Percentiles rank a stretch among this genome's conserved stretches.
These are phyloP conservation scores for Sparus aurata DNA, from an alignment of 2,797 vertebrate genomes.

Conservation along the genomic window DNA sequence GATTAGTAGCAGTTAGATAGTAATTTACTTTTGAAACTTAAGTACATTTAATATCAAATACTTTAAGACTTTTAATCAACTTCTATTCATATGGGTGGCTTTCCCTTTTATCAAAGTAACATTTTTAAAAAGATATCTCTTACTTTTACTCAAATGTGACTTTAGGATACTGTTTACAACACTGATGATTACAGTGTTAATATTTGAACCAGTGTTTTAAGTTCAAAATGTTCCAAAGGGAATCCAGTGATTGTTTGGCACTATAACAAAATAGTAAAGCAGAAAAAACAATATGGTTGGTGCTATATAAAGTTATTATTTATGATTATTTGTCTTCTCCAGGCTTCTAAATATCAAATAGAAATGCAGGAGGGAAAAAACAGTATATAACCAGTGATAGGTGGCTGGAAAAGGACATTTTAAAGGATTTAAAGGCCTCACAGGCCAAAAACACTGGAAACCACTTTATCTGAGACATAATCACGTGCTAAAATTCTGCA, in stretches of 20 bases:
- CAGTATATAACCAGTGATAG: not conserved
- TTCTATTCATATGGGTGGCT: too few species aligned
- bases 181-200: too few species aligned
- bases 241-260: not conserved
- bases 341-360: not conserved
- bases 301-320: not conserved
- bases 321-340: not conserved
- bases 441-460: constrained; percentile 15
- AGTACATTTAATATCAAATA: too few species aligned
- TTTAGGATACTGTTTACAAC: too few species aligned
- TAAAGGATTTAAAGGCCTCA: constrained; percentile 6
- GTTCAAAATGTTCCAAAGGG: not conserved
- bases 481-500: constrained; percentile 14
- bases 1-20: too few species aligned
- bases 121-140: too few species aligned
- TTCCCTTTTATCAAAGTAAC: too few species aligned
- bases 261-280: not conserved
- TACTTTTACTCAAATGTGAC: too few species aligned
- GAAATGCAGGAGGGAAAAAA: not conserved
- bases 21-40: too few species aligned
- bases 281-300: not conserved
- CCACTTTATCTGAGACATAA: constrained; percentile 17
- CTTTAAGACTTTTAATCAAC: too few species aligned
- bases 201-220: not conserved
- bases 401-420: not conserved